Evolutionary conservation across 2,888 invertebrate genomes (phyloP), one percentile per base, ranked within the genome.

Genomic region (Amiota minor): DNA sequence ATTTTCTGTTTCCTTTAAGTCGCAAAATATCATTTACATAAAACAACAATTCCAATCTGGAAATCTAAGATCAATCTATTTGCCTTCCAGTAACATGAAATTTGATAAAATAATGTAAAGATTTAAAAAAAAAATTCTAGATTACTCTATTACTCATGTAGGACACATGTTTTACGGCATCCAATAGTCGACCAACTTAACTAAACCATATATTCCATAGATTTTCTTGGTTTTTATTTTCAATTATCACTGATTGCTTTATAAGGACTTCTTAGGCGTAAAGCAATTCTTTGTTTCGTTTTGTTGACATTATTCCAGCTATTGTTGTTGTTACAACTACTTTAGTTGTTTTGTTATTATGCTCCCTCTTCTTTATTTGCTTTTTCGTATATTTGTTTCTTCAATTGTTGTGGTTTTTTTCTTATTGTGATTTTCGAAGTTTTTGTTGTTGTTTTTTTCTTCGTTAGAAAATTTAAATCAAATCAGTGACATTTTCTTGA

Each of bases 401-500:
- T 46, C 70, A 49, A 68, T 1, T 56, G 12, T 55, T 23, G n/a
- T 3, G n/a, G 35, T 55, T 12, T 45, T 12, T 20, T 55, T 20
- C 45, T 23, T 68, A n/a, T n/a, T n/a, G 65, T 62, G 10, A 3
- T 53, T 20, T 16, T 61, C 3, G n/a, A 53, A 45, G n/a, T n/a
- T 53, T 18, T 18, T 35, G 68, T 73, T 76, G 65, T 56, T 78
- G 75, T 79, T 59, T 59, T 59, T 53, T 53, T 82, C 80, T 35
- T 35, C 35, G 35, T 59, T 18, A 76, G 79, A 85, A 83, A 85
- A 83, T 85, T 83, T 85, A 85, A 83, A 83, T 83, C 83, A 83
- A 85, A 83, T 83, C 85, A 85, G 82, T 83, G 83, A 83, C 83
- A 84, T 83, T 83, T 85, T 80, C 80, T 82, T 85, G 81, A 35